Evolutionary conservation across 2,113 vertebrate species (phyloP), one percentile per base, ranked within the genome.

Genomic region (Phylloscopus trochilus): DNA sequence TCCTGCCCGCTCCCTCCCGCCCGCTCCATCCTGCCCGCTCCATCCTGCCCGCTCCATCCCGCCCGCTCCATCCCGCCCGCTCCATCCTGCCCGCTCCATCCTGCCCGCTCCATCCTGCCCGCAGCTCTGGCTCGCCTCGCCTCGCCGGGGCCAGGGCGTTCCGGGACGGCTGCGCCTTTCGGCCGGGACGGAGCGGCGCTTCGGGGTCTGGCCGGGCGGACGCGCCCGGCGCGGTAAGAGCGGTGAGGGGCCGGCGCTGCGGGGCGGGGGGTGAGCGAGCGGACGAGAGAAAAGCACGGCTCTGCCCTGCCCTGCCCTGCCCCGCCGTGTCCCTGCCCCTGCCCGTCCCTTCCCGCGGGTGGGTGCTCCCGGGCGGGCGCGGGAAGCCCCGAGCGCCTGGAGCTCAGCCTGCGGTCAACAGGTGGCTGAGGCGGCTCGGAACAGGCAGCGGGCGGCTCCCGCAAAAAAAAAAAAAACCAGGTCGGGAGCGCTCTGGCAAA

Each of bases 371-470:
- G 4, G 85, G 37, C 58, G n/a, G 55, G 33, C 2, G 15, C 5
- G 60, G 59, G 8, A 7, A 60, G 44, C 43, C 7, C 24, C 9
- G 41, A 15, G 46, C 5, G 26, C 26, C 13, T 0, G 41, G 9
- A 24, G 51, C 26, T 74, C 35, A 39, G 20, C 30, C 19, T 0
- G 62, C 16, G 2, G 8, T 1, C 51, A 43, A 19, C 49, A 19
- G 60, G 63, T 75, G 80, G 35, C 44, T 13, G 37, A 4, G 35
- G 7, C 4, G 3, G 27, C 2, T 69, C 17, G 21, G 26, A 16
- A 2, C 35, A 7, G 8, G 21, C 17, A 28, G 7, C 35, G 2
- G n/a, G 13, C 3, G n/a, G 4, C 58, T 74, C 62, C 28, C 1
- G 7, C n/a, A 9, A n/a, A n/a, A n/a, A n/a, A n/a, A n/a, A n/a